These are phyloP conservation scores for Lycia hirtaria DNA, from an alignment of 2,888 invertebrate genomes.

Conservation along the genomic window DNA sequence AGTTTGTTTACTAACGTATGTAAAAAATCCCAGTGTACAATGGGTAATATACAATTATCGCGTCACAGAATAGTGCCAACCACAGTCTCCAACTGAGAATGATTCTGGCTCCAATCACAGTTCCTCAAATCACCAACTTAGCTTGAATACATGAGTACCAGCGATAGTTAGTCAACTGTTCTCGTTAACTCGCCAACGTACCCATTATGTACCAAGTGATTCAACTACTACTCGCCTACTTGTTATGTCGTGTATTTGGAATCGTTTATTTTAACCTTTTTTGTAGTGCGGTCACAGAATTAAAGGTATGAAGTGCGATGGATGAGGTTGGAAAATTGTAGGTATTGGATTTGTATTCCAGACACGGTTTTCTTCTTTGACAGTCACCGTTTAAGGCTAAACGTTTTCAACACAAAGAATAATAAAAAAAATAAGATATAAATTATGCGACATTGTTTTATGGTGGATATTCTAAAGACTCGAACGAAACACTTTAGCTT, in stretches of 20 bases:
- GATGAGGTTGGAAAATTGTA: too few species aligned
- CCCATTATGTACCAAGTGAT: conserved; percentile 8
- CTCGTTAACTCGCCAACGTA: conserved; percentile 2
- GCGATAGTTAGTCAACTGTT: conserved; percentile 12
- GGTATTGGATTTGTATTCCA: too few species aligned
- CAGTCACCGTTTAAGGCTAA: too few species aligned
- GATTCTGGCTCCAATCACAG: too few species aligned
- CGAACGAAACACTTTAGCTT: too few species aligned
- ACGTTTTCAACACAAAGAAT: too few species aligned
- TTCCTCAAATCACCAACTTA: conserved; percentile 5
- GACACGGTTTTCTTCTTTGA: too few species aligned
- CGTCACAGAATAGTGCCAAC: neutral
- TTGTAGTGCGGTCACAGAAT: conserved; percentile 1
- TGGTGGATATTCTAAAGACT: too few species aligned
- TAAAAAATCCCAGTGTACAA: neutral
- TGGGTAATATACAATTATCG: neutral
- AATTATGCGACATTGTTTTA: too few species aligned
- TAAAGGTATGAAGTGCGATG: too few species aligned
- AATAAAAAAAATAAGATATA: too few species aligned
- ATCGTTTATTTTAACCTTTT: conserved; percentile 1
- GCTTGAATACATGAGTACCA: conserved; percentile 6
- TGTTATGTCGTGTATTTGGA: neutral
- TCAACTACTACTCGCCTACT: conserved; percentile 4
- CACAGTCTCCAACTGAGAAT: neutral
- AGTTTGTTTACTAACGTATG: neutral